These are phyloP conservation scores for Casuarius casuarius DNA, from an alignment of 2,113 vertebrate species.

Conservation along the genomic window DNA sequence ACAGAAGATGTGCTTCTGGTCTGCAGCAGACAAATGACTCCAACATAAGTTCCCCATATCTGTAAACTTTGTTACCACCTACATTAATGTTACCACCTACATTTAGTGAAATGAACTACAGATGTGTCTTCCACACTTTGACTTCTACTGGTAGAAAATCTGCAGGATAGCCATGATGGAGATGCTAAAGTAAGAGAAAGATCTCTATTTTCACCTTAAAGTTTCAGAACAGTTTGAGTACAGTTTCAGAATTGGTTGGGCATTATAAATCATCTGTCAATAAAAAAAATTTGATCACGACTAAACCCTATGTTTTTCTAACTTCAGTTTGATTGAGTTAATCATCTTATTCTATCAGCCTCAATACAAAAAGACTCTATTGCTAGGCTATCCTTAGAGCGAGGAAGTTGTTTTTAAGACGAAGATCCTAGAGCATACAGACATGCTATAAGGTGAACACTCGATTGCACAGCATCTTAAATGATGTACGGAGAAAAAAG, in stretches of 20 bases:
- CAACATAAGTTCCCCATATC: neutral
- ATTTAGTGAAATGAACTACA: neutral
- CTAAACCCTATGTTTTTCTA: neutral
- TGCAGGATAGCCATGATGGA: neutral
- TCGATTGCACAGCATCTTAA: neutral
- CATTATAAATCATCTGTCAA: neutral
- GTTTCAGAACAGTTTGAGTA: neutral
- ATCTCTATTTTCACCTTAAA: neutral
- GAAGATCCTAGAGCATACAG: neutral
- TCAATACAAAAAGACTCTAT: neutral
- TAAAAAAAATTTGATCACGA: neutral
- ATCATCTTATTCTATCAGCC: neutral
- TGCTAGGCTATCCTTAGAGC: neutral
- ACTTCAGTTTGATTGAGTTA: neutral
- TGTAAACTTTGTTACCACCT: neutral
- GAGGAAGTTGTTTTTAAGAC: neutral
- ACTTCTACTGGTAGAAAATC: neutral
- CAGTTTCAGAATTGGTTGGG: neutral
- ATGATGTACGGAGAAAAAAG: neutral
- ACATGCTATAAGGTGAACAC: neutral
- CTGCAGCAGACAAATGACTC: neutral
- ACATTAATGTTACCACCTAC: neutral
- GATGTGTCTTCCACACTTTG: neutral
- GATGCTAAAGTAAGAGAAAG: neutral
- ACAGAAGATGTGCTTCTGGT: neutral